Conservation (phyloP, 2,888 invertebrate genomes). For the Sussaba pulchella region DNA sequence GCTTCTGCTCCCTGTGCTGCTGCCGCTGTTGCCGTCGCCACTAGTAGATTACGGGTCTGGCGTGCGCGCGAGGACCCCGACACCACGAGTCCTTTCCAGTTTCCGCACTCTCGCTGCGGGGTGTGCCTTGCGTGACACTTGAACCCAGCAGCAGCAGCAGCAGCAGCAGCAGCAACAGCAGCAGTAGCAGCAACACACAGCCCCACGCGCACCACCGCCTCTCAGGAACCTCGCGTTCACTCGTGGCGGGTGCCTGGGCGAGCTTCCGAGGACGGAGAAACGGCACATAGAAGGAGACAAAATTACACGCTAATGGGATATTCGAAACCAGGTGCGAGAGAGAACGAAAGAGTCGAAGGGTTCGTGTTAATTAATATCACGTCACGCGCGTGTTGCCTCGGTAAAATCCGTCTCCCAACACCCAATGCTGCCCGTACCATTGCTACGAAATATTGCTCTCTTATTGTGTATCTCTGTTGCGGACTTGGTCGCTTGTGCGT, state of each 20-base stretch:
- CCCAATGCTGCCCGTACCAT: conserved; percentile 75
- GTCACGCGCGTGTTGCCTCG: conserved; percentile 81
- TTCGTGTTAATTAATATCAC: conserved; percentile 84
- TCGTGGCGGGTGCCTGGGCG: conserved; percentile 45
- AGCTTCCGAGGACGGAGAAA: conserved; percentile 62
- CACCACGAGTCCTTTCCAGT: conserved; percentile 75
- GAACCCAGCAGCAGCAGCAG: conserved; percentile 75
- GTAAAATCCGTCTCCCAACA: conserved; percentile 80
- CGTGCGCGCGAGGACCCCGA: conserved; percentile 57
- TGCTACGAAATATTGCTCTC: conserved; percentile 70
- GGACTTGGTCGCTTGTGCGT: neutral
- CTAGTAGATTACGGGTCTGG: conserved; percentile 57
- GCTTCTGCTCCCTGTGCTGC: conserved; percentile 50
- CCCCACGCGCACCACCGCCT: conserved; percentile 31
- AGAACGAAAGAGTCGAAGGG: conserved; percentile 77
- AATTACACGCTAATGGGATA: conserved; percentile 60
- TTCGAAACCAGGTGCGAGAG: conserved; percentile 63
- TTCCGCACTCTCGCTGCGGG: conserved; percentile 75
- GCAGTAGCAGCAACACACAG: conserved; percentile 26
- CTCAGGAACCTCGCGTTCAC: conserved; percentile 50
- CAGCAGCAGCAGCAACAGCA: conserved; percentile 50
- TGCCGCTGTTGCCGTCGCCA: conserved; percentile 48
- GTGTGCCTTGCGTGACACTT: conserved; percentile 81
- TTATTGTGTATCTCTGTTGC: conserved; percentile 44
- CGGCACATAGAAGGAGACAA: conserved; percentile 48